Conservation (phyloP, 2,797 vertebrate species). For the Coregonus ussuriensis region DNA sequence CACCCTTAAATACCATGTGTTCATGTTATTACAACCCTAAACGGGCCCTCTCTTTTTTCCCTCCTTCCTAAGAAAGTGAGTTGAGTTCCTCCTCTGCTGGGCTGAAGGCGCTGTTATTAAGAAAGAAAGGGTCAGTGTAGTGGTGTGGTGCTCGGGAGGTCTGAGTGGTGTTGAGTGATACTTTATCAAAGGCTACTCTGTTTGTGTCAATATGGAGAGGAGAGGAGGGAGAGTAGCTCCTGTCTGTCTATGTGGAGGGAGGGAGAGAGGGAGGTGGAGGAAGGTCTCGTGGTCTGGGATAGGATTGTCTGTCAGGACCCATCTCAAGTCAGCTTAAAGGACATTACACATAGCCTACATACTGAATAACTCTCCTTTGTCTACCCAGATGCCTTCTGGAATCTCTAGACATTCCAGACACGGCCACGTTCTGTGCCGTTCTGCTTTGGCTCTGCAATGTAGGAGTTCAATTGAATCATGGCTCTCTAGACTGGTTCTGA, state of each 20-base stretch:
- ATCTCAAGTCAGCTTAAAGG: constrained; percentile 15
- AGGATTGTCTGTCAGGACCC: constrained; percentile 51
- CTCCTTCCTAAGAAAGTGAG: constrained; percentile 26
- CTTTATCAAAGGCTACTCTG: constrained; percentile 74
- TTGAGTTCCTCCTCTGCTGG: constrained; percentile 30
- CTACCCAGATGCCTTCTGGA: constrained; percentile 2
- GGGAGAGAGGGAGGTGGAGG: constrained; percentile 23
- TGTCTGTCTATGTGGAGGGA: neutral
- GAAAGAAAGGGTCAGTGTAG: constrained; percentile 54
- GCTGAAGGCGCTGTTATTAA: constrained; percentile 69
- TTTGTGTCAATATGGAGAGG: constrained; percentile 62
- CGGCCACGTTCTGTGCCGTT: neutral
- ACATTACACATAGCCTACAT: constrained; percentile 15
- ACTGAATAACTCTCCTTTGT: constrained; percentile 19
- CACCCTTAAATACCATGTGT: constrained; percentile 73
- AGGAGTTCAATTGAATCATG: constrained; percentile 10
- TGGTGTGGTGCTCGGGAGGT: constrained; percentile 48
- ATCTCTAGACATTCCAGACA: constrained; percentile 9
- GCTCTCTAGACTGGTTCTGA: neutral
- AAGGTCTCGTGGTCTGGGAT: constrained; percentile 68
- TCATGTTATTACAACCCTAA: constrained; percentile 78
- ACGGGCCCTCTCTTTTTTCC: constrained; percentile 42
- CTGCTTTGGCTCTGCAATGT: neutral
- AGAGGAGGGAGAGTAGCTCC: neutral
- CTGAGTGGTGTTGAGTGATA: constrained; percentile 61